Evolutionary conservation across 2,888 invertebrate species (phyloP).

Genomic region (Lydus trimaculatus): DNA sequence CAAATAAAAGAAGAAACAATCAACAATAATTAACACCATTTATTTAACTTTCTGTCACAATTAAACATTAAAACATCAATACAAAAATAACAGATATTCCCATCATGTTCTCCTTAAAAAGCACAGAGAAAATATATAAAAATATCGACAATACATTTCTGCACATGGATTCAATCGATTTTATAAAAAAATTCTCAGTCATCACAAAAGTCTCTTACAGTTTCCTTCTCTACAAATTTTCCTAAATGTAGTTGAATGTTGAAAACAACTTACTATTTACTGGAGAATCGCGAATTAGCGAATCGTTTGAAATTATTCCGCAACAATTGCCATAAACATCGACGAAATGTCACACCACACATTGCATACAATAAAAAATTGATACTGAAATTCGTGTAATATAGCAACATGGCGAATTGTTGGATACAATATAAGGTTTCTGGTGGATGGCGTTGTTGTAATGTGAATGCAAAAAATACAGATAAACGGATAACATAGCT

Average conservation of each 20-base stretch:
- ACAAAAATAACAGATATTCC: background rate
- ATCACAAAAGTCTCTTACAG: too few species aligned
- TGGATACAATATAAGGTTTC: conserved; percentile 64
- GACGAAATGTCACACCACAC: conserved; percentile 67
- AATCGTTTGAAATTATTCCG: conserved; percentile 60
- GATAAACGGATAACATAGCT: conserved; percentile 66
- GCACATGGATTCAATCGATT: background rate
- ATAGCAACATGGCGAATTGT: conserved; percentile 68
- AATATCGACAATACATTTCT: background rate
- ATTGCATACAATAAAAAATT: conserved; percentile 71
- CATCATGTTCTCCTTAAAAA: too few species aligned
- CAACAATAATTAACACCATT: background rate
- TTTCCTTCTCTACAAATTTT: too few species aligned
- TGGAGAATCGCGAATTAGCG: conserved; percentile 45
- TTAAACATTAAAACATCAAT: background rate
- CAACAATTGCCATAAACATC: conserved; percentile 64
- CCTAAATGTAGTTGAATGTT: background rate
- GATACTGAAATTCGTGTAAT: conserved; percentile 72
- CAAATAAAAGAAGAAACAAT: background rate
- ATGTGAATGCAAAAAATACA: conserved; percentile 62
- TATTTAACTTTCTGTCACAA: background rate
- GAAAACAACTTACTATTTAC: conserved; percentile 16
- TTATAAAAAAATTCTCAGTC: too few species aligned
- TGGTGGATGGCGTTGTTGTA: conserved; percentile 59
- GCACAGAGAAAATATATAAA: background rate